phyloP scores from a whole-genome alignment of 2,113 vertebrate genomes.

The Acanthisitta chloris region DNA sequence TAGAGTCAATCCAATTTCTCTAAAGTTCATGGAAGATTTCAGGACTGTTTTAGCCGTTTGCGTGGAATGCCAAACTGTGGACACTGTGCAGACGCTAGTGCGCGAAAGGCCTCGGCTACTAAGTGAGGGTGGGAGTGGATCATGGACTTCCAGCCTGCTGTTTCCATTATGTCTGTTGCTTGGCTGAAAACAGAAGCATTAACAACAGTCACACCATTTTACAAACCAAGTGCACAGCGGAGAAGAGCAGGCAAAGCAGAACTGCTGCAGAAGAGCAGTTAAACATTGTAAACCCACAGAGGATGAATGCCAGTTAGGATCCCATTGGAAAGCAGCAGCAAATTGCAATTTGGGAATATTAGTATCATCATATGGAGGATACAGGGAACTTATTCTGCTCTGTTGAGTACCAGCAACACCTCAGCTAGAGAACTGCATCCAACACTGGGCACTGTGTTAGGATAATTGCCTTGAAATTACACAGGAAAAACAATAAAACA shows the following conservation, averaged over 20 bases:
- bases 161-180: constrained; percentile 96
- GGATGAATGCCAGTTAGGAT: neutral
- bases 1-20: constrained; percentile 77
- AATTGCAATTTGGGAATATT: neutral
- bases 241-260: neutral
- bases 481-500: neutral
- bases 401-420: neutral
- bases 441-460: neutral
- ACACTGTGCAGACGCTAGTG: constrained; percentile 95
- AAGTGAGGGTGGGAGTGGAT: constrained; percentile 98
- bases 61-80: constrained; percentile 94
- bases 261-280: neutral
- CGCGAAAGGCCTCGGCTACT: constrained; percentile 97
- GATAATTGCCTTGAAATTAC: neutral
- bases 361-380: neutral
- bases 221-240: neutral
- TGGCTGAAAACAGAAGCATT: constrained; percentile 85
- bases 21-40: constrained; percentile 79
- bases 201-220: constrained; percentile 37
- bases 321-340: neutral
- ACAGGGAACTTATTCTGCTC: neutral
- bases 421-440: neutral
- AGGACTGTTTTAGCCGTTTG: constrained; percentile 98
- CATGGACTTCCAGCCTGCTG: constrained; percentile 98
- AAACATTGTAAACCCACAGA: neutral